Conservation (phyloP, 2,888 invertebrate genomes). For the Cerastoderma edule region DNA sequence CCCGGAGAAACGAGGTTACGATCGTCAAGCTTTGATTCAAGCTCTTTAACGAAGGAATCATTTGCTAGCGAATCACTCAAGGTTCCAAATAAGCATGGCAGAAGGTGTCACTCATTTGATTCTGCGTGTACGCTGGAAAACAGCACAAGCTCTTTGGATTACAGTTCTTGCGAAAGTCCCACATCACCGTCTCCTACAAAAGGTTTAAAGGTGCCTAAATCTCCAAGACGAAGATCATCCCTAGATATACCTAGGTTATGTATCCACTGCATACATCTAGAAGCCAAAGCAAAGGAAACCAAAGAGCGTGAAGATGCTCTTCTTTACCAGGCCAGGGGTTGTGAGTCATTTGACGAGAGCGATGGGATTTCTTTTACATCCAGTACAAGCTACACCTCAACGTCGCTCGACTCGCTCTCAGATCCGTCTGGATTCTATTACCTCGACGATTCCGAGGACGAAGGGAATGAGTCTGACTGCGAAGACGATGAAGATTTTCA, state of each 20-base stretch:
- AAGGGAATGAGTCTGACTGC: conserved; percentile 56
- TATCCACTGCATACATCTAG: conserved; percentile 80
- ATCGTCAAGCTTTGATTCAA: conserved; percentile 80
- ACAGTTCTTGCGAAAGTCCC: conserved; percentile 62
- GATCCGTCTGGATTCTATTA: conserved; percentile 61
- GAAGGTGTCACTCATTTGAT: conserved; percentile 76
- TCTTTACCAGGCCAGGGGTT: conserved; percentile 32
- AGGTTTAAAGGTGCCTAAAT: conserved; percentile 54
- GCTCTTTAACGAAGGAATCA: conserved; percentile 59
- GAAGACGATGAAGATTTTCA: conserved; percentile 51
- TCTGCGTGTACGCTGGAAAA: conserved; percentile 60
- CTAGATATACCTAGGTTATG: conserved; percentile 80
- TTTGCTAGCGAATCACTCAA: conserved; percentile 55
- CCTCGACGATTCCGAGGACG: conserved; percentile 56
- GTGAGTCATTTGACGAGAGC: conserved; percentile 37
- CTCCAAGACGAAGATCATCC: conserved; percentile 69
- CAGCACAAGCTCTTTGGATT: conserved; percentile 71
- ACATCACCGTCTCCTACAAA: conserved; percentile 51
- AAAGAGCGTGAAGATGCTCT: conserved; percentile 45
- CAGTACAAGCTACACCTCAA: conserved; percentile 63
- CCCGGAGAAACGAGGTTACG: conserved; percentile 70
- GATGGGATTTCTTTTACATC: conserved; percentile 56
- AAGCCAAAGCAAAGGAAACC: conserved; percentile 66
- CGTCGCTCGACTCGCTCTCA: conserved; percentile 56
- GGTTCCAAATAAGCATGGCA: conserved; percentile 64